Base-by-base conservation (phyloP, 2,797 vertebrate genomes). In the Artibeus jamaicensis region DNA sequence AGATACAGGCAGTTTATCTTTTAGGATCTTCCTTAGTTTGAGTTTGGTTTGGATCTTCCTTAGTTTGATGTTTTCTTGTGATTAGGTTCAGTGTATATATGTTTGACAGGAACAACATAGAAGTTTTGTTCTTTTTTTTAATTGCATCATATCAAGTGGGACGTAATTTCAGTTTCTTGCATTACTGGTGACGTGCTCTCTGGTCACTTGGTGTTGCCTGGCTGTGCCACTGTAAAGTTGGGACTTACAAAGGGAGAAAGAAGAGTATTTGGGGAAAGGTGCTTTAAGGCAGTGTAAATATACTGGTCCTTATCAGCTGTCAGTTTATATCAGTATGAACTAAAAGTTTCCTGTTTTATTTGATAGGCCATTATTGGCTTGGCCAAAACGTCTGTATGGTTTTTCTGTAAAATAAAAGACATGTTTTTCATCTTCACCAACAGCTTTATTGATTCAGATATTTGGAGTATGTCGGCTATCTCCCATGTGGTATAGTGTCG, bases 241-340 rank as follows among this genome's bases (percentile, higher is more conserved):
- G 11, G 50, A 39, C 37, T 46, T 86, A 57, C 21, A 26, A 50
- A 55, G 18, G 15, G 26, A 34, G 29, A 65, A 55, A 42, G 29
- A 39, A 67, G 59, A 88, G 19, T 84, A 67, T 71, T 79, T 85
- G 37, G 73, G 32, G 22, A 4, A 68, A 87, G n/a, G 5, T 65
- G n/a, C 81, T 92, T 94, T 65, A 73, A 89, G 9, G 68, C 73
- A 76, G 3, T 91, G 26, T 92, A 76, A 93, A 39, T 76, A 70
- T 3, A 53, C 15, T 81, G 9, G 34, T 96, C 26, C 46, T 94
- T 81, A 79, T 37, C 3, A 94, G 0, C 22, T 94, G 26, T 77
- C 21, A 59, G 0, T 85, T 81, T 81, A 34, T 76, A 85, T 70
- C 34, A 81, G 9, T 93, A 34, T 76, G 8, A 26, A 67, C 6